Evolutionary conservation across 2,113 vertebrate species (phyloP).

Genomic region (Dunckerocampus dactyliophorus): DNA sequence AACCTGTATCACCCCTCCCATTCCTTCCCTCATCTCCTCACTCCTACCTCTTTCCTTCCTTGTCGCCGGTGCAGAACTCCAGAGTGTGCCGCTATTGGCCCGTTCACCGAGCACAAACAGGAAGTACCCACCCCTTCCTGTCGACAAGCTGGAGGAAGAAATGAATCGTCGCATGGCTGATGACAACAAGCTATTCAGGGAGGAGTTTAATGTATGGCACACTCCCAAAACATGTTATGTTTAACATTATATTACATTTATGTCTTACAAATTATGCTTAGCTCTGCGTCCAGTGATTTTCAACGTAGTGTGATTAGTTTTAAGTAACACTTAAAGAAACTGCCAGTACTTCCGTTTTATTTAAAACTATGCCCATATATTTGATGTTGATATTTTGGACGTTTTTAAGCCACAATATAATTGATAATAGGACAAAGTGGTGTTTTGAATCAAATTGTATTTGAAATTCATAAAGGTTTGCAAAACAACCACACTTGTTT

Average conservation of each 20-base stretch:
- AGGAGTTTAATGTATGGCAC: constrained; percentile 89
- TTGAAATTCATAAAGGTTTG: background rate
- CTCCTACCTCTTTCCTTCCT: constrained; percentile 40
- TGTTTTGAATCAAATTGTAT: background rate
- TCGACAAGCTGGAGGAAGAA: constrained; percentile 97
- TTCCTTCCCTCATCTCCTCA: constrained; percentile 31
- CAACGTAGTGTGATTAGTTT: too few relatives aligned
- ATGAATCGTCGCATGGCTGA: constrained; percentile 97
- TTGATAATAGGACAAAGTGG: too few relatives aligned
- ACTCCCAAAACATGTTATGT: background rate
- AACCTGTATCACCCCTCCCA: constrained; percentile 29
- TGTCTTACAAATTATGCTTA: too few relatives aligned
- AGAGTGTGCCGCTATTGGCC: constrained; percentile 94
- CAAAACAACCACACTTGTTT: too few relatives aligned
- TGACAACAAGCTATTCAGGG: constrained; percentile 97
- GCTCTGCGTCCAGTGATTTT: too few relatives aligned
- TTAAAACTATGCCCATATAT: background rate
- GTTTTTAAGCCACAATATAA: too few relatives aligned
- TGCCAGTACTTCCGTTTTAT: background rate
- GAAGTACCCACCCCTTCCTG: constrained; percentile 91
- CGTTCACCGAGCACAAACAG: constrained; percentile 97
- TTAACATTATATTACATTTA: too few relatives aligned
- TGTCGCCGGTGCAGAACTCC: constrained; percentile 77
- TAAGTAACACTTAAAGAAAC: too few relatives aligned
- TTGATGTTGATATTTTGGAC: background rate